Percentiles rank a stretch among this genome's conserved stretches.
Evolutionary conservation across 2,888 invertebrate genomes (phyloP).

Genomic region (Polyommatus iphigenia): DNA sequence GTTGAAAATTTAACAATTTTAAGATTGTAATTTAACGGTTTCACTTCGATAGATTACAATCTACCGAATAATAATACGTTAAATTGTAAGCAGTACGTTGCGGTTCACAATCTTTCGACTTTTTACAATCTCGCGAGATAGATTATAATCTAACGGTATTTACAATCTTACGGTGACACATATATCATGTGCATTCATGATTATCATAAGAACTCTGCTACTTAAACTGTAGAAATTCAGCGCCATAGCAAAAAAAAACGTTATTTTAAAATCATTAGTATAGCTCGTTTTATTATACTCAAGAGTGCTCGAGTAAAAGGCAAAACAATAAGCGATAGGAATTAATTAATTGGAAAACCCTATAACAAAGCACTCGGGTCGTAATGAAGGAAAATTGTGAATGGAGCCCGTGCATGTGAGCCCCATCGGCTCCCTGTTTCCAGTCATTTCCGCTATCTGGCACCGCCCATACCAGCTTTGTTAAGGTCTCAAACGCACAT

Average conservation of each 20-base stretch:
- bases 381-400: slow-evolving; percentile 45
- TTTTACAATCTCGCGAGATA: too few species aligned
- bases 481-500: slow-evolving; percentile 20
- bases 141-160: too few species aligned
- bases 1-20: too few species aligned
- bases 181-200: not conserved
- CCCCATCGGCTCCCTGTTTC: slow-evolving; percentile 44
- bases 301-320: not conserved
- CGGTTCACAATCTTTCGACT: too few species aligned
- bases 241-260: not conserved
- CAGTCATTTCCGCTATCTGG: slow-evolving; percentile 50
- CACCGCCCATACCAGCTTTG: slow-evolving; percentile 17
- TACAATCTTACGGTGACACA: too few species aligned
- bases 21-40: too few species aligned
- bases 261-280: not conserved
- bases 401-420: slow-evolving; percentile 42
- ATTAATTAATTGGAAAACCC: slow-evolving; percentile 20
- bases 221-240: not conserved
- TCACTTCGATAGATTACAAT: too few species aligned
- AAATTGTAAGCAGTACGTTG: too few species aligned
- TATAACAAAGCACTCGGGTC: slow-evolving; percentile 42
- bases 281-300: not conserved
- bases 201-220: not conserved
- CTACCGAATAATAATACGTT: too few species aligned
- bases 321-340: slow-evolving; percentile 2